Evolutionary conservation across 2,113 vertebrate genomes (phyloP), one percentile per base, ranked within the genome.

Genomic region (Bubo blakistoni): DNA sequence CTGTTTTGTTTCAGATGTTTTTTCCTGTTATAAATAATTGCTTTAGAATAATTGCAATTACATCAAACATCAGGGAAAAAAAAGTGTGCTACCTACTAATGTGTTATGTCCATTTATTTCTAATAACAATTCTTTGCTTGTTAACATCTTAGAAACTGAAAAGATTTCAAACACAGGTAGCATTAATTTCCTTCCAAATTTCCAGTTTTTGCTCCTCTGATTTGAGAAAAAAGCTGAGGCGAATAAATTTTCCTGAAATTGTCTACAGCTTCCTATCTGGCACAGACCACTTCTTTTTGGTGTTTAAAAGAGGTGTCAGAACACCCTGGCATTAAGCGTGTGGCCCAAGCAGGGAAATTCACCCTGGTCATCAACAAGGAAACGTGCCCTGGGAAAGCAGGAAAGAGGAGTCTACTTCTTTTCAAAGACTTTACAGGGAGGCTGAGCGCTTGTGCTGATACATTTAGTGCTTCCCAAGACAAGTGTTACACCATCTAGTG

Each of bases 381-480:
- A 63, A 62, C 0, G 6, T 25, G 34, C 5, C 16, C 16, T 38
- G 47, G 38, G 16, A 88, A 88, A 51, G 32, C 1, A 2, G 34
- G 32, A 82, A 36, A 2, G 4, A 73, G 21, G 14, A 61, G 22
- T 17, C 10, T 6, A 1, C 30, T 34, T 66, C 42, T 57, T 90
- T 77, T 66, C 49, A 77, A 76, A 81, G 59, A 27, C 11, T 52
- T 47, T 52, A 81, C 9, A 78, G 16, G 34, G 26, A 66, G 51
- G 11, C 10, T 44, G 26, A 34, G 20, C 0, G 0, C 7, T 44
- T 47, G 34, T 16, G 36, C 22, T 47, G 71, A 29, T 14, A 42
- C 10, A 42, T 27, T 65, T 32, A 34, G 26, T 38, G 46, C 46
- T 69, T 59, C 13, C 2, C 30, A 84, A 81, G 29, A 30, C 49